Evolutionary conservation across 2,113 vertebrate species (phyloP).

Genomic region (Conger conger): DNA sequence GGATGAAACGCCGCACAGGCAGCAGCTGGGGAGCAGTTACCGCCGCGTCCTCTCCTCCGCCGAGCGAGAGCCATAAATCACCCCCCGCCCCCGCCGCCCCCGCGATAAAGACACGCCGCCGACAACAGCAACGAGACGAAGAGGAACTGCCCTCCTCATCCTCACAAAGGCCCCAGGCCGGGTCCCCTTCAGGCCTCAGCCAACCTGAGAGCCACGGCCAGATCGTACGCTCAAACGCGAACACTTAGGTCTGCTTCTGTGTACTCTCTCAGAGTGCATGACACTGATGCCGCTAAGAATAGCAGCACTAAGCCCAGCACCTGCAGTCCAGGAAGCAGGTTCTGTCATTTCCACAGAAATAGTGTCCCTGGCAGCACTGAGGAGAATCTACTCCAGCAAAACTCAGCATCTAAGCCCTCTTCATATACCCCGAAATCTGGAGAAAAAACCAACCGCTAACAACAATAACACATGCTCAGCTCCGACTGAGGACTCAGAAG

Average conservation of each 20-base stretch:
- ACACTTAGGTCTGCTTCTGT: too few species aligned
- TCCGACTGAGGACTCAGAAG: not conserved
- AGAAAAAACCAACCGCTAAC: not conserved
- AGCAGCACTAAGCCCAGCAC: too few species aligned
- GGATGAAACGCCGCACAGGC: conserved; percentile 2
- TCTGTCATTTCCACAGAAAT: too few species aligned
- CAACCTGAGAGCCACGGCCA: not conserved
- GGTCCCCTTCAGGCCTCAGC: not conserved
- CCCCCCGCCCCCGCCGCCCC: not conserved
- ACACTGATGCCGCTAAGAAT: too few species aligned
- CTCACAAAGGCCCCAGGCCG: not conserved
- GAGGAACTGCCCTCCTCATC: not conserved
- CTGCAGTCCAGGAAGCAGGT: too few species aligned
- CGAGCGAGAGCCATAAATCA: not conserved
- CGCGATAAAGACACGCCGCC: not conserved
- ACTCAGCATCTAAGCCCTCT: not conserved
- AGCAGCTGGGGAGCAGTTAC: conserved; percentile 3
- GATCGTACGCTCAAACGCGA: too few species aligned
- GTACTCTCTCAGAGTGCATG: too few species aligned
- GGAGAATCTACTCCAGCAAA: not conserved
- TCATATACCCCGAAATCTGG: not conserved
- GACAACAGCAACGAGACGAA: not conserved
- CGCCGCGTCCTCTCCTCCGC: not conserved
- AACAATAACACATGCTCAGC: not conserved
- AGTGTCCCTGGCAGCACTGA: not conserved